Base-by-base conservation (phyloP, 2,113 vertebrate species). In the Sylvietta virens region DNA sequence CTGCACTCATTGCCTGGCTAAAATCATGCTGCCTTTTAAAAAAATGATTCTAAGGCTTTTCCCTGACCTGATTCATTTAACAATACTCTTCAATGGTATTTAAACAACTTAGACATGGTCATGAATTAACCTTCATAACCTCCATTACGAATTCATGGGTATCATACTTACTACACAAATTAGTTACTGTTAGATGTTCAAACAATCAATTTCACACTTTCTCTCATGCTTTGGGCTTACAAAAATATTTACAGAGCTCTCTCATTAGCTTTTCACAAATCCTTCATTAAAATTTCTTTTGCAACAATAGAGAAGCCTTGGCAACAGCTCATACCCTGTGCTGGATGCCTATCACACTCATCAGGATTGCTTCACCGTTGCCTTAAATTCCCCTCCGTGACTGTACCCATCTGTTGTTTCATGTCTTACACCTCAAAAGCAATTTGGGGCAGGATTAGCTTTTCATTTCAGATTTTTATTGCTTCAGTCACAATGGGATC, bases 51-150 rank as follows among this genome's bases (percentile, higher is more conserved):
- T 60, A 51, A 44, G 72, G 31, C 56, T 88, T 86, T 47, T 76
- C 53, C 26, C 71, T 77, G 76, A 45, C 67, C 73, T 86, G 33
- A 93, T 86, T 95, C 66, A 73, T 86, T 95, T 90, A 94, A 88
- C 94, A 92, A 62, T 77, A 39, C 54, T 80, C 51, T 92, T 86
- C 76, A 66, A 6, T 67, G 47, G 64, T 88, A 66, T 93, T 96
- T 92, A 95, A 93, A 83, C 51, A 58, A 86, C 80, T 96, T 94
- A 92, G 88, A 83, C 80, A 86, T 62, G 90, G 82, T 96, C 30
- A n/a, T 62, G 92, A 93, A 95, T 96, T 97, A 96, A 93, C 96
- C 92, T 94, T 57, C 47, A 56, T 90, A 92, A 94, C 90, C 96
- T 92, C 47, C 76, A 92, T 88, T 95, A 88, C 0, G 0, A 90